phyloP scores from a whole-genome alignment of 2,113 vertebrate genomes.

The Channa argus region DNA sequence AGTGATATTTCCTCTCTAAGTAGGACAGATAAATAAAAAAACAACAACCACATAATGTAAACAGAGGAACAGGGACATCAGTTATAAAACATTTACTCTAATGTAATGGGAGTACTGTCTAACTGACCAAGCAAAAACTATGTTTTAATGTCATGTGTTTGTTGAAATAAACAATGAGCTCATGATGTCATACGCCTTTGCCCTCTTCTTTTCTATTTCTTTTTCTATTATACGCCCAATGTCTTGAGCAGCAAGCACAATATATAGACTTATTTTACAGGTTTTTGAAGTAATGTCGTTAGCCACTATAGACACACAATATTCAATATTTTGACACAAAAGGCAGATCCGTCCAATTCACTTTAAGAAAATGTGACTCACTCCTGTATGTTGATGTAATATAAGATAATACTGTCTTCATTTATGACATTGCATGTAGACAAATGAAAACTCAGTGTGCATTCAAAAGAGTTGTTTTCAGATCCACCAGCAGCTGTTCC shows the following conservation, averaged over 20 bases:
- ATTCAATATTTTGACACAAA: conserved; percentile 8
- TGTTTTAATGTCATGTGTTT: conserved; percentile 7
- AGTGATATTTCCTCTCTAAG: conserved; percentile 59
- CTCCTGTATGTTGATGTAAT: not conserved
- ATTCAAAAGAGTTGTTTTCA: conserved; percentile 28
- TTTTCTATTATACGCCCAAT: not conserved
- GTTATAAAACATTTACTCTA: conserved; percentile 23
- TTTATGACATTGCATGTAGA: conserved; percentile 2
- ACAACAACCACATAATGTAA: conserved; percentile 22
- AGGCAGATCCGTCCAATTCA: conserved; percentile 7
- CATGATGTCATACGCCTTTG: conserved; percentile 1
- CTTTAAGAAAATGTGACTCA: not conserved
- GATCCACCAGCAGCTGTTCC: conserved; percentile 35
- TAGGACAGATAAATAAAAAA: conserved; percentile 57
- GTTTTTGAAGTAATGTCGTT: not conserved
- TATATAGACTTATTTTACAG: no score
- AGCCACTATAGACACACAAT: not conserved
- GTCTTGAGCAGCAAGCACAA: no score
- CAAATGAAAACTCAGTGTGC: conserved; percentile 9
- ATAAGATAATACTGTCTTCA: not conserved
- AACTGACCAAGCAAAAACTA: conserved; percentile 3
- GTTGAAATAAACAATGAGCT: not conserved
- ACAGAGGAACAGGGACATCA: conserved; percentile 20
- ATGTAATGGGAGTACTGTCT: conserved; percentile 19
- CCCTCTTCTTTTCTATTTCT: not conserved